Evolutionary conservation across 2,888 invertebrate species (phyloP), one percentile per base, ranked within the genome.

Genomic region (Tipula confusa): DNA sequence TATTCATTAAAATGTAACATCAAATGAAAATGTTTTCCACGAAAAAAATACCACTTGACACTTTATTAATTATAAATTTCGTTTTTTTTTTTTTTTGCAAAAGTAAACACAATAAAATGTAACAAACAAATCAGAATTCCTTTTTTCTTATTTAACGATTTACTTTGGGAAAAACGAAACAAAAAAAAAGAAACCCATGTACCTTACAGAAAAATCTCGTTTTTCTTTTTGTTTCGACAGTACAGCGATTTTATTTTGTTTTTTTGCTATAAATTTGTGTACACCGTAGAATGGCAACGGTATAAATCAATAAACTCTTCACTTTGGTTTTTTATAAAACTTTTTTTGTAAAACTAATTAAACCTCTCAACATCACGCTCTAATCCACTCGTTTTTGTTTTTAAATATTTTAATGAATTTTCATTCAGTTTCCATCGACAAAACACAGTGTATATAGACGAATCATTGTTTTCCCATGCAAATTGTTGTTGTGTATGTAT

Each of bases 21-120:
- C n/a, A 43, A 64, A 64, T 24, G 64, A 64, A 64, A 64, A n/a
- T 24, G 9, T 24, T 64, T 64, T 64, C 64, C 3, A 24, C 7
- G 24, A 64, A 64, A n/a, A n/a, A n/a, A n/a, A n/a, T n/a, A 64
- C 64, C 64, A 24, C 64, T 64, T 64, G 64, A 64, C 64, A 64
- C 24, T 64, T 64, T 64, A 24, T 64, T 64, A 64, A 64, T 64
- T 64, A 64, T 15, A 43, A 15, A 43, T 15, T 43, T 43, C 15
- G 6, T n/a, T 15, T 43, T 43, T 7, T 43, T 24, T 24, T 24
- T 24, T 24, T 2, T 0, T n/a, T 3, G n/a, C 0, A n/a, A n/a
- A 64, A n/a, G 15, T n/a, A 0, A 43, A 43, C 64, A 64, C 43
- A 64, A 64, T 64, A 18, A 64, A 64, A 64, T 64, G 9, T 64